Evolutionary conservation across 2,797 vertebrate species (phyloP), one percentile per base, ranked within the genome.

Genomic region (Tragopan temminckii): DNA sequence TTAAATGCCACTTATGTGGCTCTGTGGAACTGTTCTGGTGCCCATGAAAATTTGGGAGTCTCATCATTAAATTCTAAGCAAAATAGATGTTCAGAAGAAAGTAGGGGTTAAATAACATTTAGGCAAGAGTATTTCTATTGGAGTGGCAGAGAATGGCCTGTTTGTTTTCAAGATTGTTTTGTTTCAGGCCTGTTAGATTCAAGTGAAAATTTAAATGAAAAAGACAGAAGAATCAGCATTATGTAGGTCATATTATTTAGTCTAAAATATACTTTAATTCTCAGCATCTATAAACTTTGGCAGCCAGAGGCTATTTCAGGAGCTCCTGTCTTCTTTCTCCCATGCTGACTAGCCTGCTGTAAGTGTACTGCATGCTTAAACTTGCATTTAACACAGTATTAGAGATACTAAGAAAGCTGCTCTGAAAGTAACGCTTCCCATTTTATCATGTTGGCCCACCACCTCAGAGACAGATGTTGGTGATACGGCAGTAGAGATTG

Each of bases 331-430:
- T 78, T 45, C 27, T 57, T 78, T 68, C 10, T 50, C 13, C 12
- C 13, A 0, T 68, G 9, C 33, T 48, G 69, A 2, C 4, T 3
- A 2, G 5, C 18, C 27, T 52, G 33, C 40, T 52, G 4, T 0
- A 69, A 17, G 8, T 75, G 15, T 58, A 6, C 33, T 58, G 42
- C 8, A 43, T 9, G 15, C 18, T 43, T 43, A 68, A 88, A 64
- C 11, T 42, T n/a, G 23, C 13, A 35, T 2, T 12, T 69, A 63
- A 72, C 15, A 13, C 21, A 35, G 4, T 11, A 46, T 24, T 40
- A 6, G 4, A 72, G 75, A 31, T 24, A 42, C 31, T 58, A 3
- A 52, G 50, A 52, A 52, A 52, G 27, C 50, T 52, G 25, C 14
- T 16, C 50, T 52, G 27, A 29, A 29, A 29, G 27, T 52, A 52